phyloP scores from a whole-genome alignment of 2,113 vertebrate genomes.

The Halichoeres trimaculatus region DNA sequence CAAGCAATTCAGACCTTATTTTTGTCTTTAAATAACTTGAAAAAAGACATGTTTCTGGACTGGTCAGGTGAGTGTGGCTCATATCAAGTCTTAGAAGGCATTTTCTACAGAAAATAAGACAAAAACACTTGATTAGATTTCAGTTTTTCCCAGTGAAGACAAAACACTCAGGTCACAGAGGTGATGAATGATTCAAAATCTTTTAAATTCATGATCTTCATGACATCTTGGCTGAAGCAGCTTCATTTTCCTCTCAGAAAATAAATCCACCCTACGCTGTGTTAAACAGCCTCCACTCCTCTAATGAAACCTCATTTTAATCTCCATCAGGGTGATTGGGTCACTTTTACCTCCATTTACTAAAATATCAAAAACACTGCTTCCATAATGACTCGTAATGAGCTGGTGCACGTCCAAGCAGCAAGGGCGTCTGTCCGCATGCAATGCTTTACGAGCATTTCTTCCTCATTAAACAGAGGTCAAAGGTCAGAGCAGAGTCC shows the following conservation, averaged over 20 bases:
- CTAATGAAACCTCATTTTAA: not conserved
- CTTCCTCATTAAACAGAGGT: conserved; percentile 71
- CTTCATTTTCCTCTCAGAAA: not conserved
- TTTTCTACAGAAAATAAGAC: too few species aligned
- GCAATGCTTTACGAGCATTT: conserved; percentile 68
- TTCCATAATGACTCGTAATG: conserved; percentile 55
- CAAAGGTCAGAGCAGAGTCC: conserved; percentile 37
- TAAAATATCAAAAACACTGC: conserved; percentile 5
- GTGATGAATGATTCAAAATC: too few species aligned
- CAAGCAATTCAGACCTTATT: too few species aligned
- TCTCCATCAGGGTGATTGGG: conserved; percentile 21
- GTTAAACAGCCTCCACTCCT: conserved; percentile 4
- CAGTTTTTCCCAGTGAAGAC: too few species aligned
- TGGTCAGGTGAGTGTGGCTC: too few species aligned
- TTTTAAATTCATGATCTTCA: too few species aligned
- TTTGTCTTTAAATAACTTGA: too few species aligned
- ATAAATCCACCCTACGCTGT: not conserved
- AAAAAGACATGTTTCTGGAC: too few species aligned
- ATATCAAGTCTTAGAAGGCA: too few species aligned
- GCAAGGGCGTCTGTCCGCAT: conserved; percentile 46
- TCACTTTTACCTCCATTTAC: not conserved
- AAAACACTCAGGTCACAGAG: too few species aligned
- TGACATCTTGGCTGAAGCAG: too few species aligned
- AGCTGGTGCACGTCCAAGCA: conserved; percentile 55
- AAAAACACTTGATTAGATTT: too few species aligned